Base-by-base conservation (phyloP, 2,888 invertebrate genomes). In the Philopedon plagiatum region DNA sequence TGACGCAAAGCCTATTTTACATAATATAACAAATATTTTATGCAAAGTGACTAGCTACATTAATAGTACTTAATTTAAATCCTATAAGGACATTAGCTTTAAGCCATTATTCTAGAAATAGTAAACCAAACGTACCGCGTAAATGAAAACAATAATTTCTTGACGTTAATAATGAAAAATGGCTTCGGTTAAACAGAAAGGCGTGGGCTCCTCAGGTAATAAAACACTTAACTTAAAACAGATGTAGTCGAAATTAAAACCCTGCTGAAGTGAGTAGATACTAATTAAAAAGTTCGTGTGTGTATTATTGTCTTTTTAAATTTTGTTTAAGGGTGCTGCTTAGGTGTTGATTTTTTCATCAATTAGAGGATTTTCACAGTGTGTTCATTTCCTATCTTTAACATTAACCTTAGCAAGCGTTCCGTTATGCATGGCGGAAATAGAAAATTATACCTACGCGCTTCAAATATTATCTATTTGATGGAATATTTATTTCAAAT, bases 141-240 rank as follows among this genome's bases (percentile, higher is more conserved):
- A 74, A 74, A 74, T 71, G 74, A 74, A 74, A 74, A 74, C 71
- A 74, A 74, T 74, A 74, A 67, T 71, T 71, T 67, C 71, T 66
- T 74, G 74, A 74, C 74, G 67, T 74, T 74, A 74, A 74, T 71
- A 74, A 74, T 74, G 74, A 74, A 71, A 67, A 74, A 74, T 74
- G 74, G 71, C 57, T 60, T 56, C 32, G 19, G 54, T 32, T 63
- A 67, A 74, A 62, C 71, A 71, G 63, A 60, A 19, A 71, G 74
- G 74, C 71, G 74, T 74, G 74, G 74, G 74, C 46, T 71, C 63
- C 44, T 66, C 74, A 74, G 74, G 74, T 74, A 71, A 74, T 74
- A 74, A 74, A 74, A 74, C 74, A 74, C 74, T 70, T 74, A 74
- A 74, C 57, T 71, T 70, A 57, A 71, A 74, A 67, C 74, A 71